phyloP scores from a whole-genome alignment of 2,888 invertebrate species.

The Lasioglossum calceatum region DNA sequence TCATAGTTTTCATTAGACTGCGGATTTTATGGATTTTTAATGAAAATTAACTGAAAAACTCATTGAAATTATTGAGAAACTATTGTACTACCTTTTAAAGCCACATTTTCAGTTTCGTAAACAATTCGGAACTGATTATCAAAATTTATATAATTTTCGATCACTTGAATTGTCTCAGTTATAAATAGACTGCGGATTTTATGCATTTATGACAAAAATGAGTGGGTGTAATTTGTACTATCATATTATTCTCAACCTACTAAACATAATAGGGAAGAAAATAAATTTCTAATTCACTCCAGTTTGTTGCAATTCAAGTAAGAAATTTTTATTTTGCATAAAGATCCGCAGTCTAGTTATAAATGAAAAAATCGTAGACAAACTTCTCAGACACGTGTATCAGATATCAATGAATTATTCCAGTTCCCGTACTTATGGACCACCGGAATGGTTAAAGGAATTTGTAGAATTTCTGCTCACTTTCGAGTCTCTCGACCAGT shows the following conservation, averaged over 20 bases:
- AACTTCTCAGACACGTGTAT: background rate
- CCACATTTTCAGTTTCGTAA: background rate
- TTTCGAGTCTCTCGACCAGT: constrained; percentile 93
- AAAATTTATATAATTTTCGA: background rate
- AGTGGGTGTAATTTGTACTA: too few species aligned
- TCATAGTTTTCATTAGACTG: too few species aligned
- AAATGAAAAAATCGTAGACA: background rate
- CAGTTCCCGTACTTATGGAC: background rate
- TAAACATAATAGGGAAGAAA: too few species aligned
- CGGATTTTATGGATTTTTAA: too few species aligned
- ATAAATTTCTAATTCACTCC: too few species aligned
- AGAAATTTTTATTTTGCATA: too few species aligned
- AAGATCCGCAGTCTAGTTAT: background rate
- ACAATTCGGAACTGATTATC: background rate
- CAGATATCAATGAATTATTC: background rate
- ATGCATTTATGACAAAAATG: too few species aligned
- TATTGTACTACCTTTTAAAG: background rate
- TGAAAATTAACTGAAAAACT: too few species aligned
- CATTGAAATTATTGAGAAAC: too few species aligned
- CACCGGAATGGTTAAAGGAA: background rate
- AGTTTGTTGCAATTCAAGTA: too few species aligned
- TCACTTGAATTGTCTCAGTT: background rate
- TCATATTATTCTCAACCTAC: too few species aligned
- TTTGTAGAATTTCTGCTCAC: constrained; percentile 85
- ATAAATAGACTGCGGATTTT: background rate